Conservation (phyloP, 1,140 invertebrate species). For the Arion vulgaris region DNA sequence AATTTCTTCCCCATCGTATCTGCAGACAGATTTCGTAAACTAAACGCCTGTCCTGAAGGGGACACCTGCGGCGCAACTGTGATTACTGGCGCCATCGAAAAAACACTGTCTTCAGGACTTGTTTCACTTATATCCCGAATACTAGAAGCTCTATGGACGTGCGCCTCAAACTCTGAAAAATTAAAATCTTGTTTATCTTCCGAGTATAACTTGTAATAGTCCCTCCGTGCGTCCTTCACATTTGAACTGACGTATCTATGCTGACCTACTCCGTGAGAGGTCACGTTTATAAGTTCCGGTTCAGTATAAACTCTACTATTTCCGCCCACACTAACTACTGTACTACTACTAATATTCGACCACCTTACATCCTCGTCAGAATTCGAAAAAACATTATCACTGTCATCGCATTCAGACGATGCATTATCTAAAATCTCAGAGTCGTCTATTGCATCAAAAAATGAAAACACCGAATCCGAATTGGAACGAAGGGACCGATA, state of each 20-base stretch:
- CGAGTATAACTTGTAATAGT: not conserved
- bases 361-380: not conserved
- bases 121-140: not conserved
- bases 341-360: not conserved
- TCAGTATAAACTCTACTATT: not conserved
- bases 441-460: not conserved
- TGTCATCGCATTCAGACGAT: not conserved
- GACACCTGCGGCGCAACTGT: not conserved
- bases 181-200: not conserved
- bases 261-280: not conserved
- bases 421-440: not conserved
- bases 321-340: not conserved
- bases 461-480: not conserved
- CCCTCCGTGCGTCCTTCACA: not conserved
- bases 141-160: not conserved
- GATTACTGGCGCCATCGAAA: constrained; percentile 6
- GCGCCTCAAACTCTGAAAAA: not conserved
- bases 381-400: not conserved
- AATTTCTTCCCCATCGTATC: not conserved
- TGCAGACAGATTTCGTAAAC: not conserved
- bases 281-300: not conserved
- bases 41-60: not conserved
- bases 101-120: not conserved
- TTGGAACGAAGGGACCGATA: not conserved
- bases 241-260: not conserved